These are phyloP conservation scores for Orius laevigatus DNA, from an alignment of 1,140 invertebrate genomes.

Conservation along the genomic window DNA sequence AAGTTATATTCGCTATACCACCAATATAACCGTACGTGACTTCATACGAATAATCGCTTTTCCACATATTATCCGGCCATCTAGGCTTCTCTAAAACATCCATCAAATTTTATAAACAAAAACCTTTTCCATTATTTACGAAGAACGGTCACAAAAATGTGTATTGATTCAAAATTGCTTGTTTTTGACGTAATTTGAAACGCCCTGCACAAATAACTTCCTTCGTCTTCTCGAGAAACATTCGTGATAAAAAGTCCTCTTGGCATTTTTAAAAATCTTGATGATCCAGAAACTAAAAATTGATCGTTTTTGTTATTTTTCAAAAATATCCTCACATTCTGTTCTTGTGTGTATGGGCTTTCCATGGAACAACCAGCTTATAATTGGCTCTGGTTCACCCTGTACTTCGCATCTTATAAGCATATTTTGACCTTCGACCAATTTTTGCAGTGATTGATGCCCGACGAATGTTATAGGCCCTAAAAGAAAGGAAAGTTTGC, in stretches of 20 bases:
- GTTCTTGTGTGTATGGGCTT: not conserved
- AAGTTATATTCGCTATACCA: conserved; percentile 12
- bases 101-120: not conserved
- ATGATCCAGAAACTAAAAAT: not conserved
- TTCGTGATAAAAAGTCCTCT: conserved; percentile 7
- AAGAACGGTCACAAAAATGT: conserved; percentile 1
- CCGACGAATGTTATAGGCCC: conserved; percentile 4
- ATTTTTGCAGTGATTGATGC: not conserved
- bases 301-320: not conserved
- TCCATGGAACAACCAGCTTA: not conserved
- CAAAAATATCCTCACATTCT: not conserved
- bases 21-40: conserved; percentile 2
- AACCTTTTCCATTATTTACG: conserved; percentile 6
- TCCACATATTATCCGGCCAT: conserved; percentile 1
- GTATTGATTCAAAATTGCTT: conserved; percentile 1
- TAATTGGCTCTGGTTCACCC: not conserved
- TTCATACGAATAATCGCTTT: not conserved
- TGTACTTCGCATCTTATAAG: conserved; percentile 3
- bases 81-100: conserved; percentile 10
- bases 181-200: conserved; percentile 7
- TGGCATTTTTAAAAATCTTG: not conserved
- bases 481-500: not conserved
- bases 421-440: conserved; percentile 7
- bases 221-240: conserved; percentile 4
- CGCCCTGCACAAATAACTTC: conserved; percentile 2